These are phyloP conservation scores for Campylorhamphus procurvoides DNA, from an alignment of 2,113 vertebrate genomes.

Conservation along the genomic window DNA sequence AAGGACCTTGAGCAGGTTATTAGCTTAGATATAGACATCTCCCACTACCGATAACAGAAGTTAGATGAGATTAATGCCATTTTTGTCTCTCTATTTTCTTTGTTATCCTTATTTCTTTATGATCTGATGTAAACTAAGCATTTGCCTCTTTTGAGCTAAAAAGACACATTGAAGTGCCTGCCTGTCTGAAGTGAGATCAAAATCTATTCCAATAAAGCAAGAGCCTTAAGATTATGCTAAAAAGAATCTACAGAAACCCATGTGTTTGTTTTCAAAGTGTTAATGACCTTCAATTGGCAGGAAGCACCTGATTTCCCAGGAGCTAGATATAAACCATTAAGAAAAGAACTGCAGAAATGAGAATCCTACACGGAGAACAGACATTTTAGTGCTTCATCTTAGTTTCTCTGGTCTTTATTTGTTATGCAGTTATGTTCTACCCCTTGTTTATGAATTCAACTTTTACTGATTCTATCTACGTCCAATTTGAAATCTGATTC, in stretches of 20 bases:
- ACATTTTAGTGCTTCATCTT: neutral
- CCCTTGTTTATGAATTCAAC: neutral
- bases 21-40: neutral
- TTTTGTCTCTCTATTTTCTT: neutral
- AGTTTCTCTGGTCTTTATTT: neutral
- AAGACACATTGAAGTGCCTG: neutral
- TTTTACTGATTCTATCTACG: neutral
- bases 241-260: neutral
- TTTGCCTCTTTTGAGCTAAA: neutral
- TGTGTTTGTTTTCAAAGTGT: conserved; percentile 1
- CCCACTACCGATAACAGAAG: neutral
- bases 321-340: neutral
- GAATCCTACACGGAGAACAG: neutral
- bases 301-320: conserved; percentile 30
- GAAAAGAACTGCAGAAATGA: neutral
- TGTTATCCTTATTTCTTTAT: neutral
- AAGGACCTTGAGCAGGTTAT: neutral
- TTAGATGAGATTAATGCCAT: neutral
- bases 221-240: neutral
- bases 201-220: neutral
- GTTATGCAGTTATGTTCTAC: neutral
- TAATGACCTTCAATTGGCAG: conserved; percentile 17
- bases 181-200: neutral
- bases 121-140: neutral
- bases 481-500: neutral